Evolutionary conservation across 2,113 vertebrate species (phyloP).

Genomic region (Aegithalos caudatus): DNA sequence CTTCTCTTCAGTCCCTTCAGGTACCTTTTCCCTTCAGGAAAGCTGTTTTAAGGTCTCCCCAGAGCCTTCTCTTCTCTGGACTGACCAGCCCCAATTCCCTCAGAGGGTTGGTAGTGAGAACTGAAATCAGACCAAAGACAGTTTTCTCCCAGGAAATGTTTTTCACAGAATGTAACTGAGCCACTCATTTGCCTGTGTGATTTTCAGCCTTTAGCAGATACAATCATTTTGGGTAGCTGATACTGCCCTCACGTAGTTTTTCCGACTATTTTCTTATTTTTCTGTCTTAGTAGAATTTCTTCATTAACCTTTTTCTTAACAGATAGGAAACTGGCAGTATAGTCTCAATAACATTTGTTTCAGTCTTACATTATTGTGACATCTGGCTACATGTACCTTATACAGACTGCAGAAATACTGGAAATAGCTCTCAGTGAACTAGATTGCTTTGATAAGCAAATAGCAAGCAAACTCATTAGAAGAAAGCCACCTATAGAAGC

Average conservation of each 20-base stretch:
- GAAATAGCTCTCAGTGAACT: not conserved
- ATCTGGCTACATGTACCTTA: not conserved
- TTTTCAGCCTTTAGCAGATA: not conserved
- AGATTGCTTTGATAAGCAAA: not conserved
- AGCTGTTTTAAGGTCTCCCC: not conserved
- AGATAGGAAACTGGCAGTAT: not conserved
- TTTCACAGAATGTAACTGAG: not conserved
- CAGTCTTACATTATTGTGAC: not conserved
- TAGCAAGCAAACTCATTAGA: not conserved
- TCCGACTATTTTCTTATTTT: not conserved
- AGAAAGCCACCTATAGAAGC: not conserved
- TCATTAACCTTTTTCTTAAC: not conserved
- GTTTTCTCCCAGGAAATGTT: not conserved
- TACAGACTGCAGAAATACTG: not conserved
- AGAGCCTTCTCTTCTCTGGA: not conserved
- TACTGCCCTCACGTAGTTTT: not conserved
- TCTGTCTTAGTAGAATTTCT: not conserved
- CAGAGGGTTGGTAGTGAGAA: not conserved
- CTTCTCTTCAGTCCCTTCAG: not conserved
- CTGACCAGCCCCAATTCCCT: not conserved
- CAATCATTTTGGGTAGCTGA: not conserved
- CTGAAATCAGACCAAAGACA: not conserved
- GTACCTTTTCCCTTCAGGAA: too few species aligned
- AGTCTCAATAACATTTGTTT: not conserved
- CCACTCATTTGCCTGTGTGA: not conserved